phyloP scores from a whole-genome alignment of 2,888 invertebrate genomes.

The Buathra laborator region DNA sequence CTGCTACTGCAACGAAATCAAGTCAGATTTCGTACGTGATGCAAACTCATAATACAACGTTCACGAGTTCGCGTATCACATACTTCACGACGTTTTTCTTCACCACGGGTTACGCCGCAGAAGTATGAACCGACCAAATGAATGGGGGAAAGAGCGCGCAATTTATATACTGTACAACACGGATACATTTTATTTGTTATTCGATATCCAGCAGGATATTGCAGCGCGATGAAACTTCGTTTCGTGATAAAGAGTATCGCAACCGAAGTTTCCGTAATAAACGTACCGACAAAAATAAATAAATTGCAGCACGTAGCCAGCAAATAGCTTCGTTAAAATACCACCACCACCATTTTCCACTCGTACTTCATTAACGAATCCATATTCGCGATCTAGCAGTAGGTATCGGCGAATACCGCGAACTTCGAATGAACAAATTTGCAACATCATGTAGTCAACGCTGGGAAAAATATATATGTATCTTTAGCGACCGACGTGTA shows the following conservation, averaged over 20 bases:
- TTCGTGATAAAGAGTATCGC: neutral
- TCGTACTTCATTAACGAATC: neutral
- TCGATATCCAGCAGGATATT: neutral
- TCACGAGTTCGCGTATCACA: neutral
- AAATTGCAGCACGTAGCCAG: neutral
- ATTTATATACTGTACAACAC: neutral
- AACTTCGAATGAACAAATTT: neutral
- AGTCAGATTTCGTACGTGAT: conserved; percentile 13
- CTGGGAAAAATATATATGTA: too few relatives aligned
- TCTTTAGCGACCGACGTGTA: too few relatives aligned
- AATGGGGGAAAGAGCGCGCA: too few relatives aligned
- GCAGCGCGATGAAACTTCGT: neutral
- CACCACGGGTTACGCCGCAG: too few relatives aligned
- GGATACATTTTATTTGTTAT: neutral
- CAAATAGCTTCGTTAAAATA: neutral
- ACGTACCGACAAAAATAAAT: neutral
- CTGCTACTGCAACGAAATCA: conserved; percentile 13
- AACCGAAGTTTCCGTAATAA: neutral
- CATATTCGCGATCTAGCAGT: neutral
- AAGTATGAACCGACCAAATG: too few relatives aligned
- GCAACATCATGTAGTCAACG: neutral
- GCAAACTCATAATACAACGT: neutral
- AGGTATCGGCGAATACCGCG: neutral
- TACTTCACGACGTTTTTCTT: too few relatives aligned
- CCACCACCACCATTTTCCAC: neutral